Conservation (phyloP, 37 sponge, comb jelly and placozoan species). For the Ianthella basta region DNA sequence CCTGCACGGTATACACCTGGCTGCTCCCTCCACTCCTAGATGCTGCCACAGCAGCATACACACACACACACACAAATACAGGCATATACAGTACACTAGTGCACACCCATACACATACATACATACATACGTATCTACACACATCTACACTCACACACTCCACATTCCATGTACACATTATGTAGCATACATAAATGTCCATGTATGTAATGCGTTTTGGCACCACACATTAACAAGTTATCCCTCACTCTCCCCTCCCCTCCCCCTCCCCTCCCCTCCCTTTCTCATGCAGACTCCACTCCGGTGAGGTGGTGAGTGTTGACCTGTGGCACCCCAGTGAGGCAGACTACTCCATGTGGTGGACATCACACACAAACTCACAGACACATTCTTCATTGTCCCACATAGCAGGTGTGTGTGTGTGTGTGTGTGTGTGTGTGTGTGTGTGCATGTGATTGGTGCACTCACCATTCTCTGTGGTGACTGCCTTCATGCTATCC, state of each 20-base stretch:
- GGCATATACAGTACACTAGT: neutral
- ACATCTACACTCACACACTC: too few species aligned
- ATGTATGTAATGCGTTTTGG: too few species aligned
- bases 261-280: neutral
- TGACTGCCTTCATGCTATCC: neutral
- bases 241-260: constrained; percentile 1
- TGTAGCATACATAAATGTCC: too few species aligned
- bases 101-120: constrained; percentile 17
- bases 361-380: constrained; percentile 44
- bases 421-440: neutral
- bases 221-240: neutral
- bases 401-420: constrained; percentile 81
- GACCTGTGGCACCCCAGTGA: constrained; percentile 65
- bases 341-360: constrained; percentile 51
- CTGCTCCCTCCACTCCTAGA: too few species aligned
- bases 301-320: constrained; percentile 53
- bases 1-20: too few species aligned
- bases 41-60: too few species aligned
- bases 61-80: constrained; percentile 21
- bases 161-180: too few species aligned
- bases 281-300: constrained; percentile 42
- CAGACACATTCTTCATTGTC: constrained; percentile 78
- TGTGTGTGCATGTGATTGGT: neutral
- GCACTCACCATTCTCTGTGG: constrained; percentile 7
- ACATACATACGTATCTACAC: constrained; percentile 25